phyloP scores from a whole-genome alignment of 1,140 invertebrate species.

The Drosophila sechellia region DNA sequence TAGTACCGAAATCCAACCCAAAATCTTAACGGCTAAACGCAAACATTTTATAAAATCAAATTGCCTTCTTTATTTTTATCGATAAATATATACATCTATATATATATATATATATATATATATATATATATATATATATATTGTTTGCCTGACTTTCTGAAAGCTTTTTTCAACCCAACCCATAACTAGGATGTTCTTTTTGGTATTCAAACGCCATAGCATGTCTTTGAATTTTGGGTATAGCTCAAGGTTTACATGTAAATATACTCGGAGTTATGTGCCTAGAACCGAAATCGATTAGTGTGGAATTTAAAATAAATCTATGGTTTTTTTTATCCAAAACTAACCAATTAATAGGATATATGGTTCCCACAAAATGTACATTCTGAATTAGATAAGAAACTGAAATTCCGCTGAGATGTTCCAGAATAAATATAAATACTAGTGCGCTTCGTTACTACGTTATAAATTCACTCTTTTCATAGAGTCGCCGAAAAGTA shows the following conservation, averaged over 20 bases:
- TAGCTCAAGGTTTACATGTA: constrained; percentile 19
- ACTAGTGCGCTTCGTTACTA: background rate
- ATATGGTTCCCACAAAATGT: too few relatives aligned
- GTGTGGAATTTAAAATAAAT: background rate
- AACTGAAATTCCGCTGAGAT: too few relatives aligned
- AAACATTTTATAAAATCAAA: constrained; percentile 13
- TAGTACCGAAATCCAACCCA: background rate
- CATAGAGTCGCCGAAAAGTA: background rate
- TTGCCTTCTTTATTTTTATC: constrained; percentile 30
- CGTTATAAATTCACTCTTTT: background rate
- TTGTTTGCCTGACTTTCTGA: constrained; percentile 48
- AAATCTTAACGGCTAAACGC: background rate
- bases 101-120: constrained; percentile 29
- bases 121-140: constrained; percentile 27
- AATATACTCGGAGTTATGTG: constrained; percentile 15
- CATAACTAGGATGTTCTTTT: constrained; percentile 47
- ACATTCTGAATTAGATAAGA: too few relatives aligned
- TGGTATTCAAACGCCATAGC: constrained; percentile 63
- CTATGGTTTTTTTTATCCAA: too few relatives aligned
- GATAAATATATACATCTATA: constrained; percentile 29
- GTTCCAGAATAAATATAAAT: too few relatives aligned
- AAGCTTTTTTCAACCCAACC: constrained; percentile 26
- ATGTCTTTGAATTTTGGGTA: constrained; percentile 29
- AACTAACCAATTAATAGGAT: too few relatives aligned
- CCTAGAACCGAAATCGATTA: background rate